A percentile compares a stretch with the other conserved stretches of the same genome.
Evolutionary conservation across 1,140 invertebrate species (phyloP).

Genomic region (Drosophila eugracilis): DNA sequence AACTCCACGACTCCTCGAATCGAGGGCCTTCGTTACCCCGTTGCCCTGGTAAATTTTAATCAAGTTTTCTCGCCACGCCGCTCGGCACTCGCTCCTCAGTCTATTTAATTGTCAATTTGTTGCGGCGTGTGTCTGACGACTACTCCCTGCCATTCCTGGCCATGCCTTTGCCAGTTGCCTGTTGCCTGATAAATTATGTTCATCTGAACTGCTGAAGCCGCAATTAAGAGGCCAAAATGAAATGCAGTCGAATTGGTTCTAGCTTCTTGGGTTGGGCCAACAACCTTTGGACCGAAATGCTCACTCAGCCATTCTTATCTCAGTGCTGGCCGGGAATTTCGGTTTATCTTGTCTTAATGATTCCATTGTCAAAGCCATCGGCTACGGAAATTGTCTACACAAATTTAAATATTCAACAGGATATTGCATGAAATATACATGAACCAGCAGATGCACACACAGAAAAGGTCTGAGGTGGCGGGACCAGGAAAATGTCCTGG

Average conservation of each 20-base stretch:
- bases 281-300: constrained; percentile 11
- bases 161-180: constrained; percentile 7
- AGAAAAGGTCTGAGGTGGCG: constrained; percentile 7
- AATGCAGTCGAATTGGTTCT: constrained; percentile 51
- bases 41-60: constrained; percentile 75
- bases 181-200: constrained; percentile 73
- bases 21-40: constrained; percentile 23
- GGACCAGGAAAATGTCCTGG: neutral
- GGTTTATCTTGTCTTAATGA: constrained; percentile 74
- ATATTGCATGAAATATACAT: constrained; percentile 80
- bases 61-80: constrained; percentile 69
- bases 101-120: constrained; percentile 81
- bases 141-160: neutral
- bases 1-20: neutral
- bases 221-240: constrained; percentile 53
- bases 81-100: constrained; percentile 48
- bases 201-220: constrained; percentile 32
- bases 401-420: constrained; percentile 82
- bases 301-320: constrained; percentile 67
- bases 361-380: constrained; percentile 79
- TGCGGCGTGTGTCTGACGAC: constrained; percentile 60
- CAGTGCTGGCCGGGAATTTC: constrained; percentile 31
- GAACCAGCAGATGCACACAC: constrained; percentile 32
- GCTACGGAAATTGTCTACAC: constrained; percentile 78
- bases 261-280: constrained; percentile 12